Evolutionary conservation across 2,888 invertebrate species (phyloP).

Genomic region (Mimachlamys varia): DNA sequence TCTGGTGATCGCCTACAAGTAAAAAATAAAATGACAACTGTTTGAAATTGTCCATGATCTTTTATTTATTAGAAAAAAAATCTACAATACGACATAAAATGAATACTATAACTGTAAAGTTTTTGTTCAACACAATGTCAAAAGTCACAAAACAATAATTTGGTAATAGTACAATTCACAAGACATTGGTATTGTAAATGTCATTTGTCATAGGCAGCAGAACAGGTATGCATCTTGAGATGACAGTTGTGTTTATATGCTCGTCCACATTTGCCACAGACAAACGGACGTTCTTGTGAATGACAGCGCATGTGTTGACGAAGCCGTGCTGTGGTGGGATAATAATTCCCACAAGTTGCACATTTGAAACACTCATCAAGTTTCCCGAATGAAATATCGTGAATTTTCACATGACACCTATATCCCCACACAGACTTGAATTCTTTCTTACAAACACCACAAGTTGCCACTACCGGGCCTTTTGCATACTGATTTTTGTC

Average conservation of each 20-base stretch:
- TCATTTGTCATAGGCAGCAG: not conserved
- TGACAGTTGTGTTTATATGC: not conserved
- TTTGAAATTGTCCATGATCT: slow-evolving; percentile 9
- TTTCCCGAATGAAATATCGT: not conserved
- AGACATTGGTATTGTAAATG: not conserved
- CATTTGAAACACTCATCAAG: slow-evolving; percentile 37
- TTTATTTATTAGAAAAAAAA: not conserved
- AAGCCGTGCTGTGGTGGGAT: not conserved
- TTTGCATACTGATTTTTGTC: not conserved
- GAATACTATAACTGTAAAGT: too few species aligned
- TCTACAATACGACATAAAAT: not conserved
- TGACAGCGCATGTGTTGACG: slow-evolving; percentile 24
- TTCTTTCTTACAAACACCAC: not conserved
- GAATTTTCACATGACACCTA: slow-evolving; percentile 5
- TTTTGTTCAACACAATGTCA: too few species aligned
- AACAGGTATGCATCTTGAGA: slow-evolving; percentile 2
- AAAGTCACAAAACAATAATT: too few species aligned
- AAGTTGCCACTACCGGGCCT: not conserved
- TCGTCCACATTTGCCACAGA: not conserved
- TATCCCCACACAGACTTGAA: not conserved
- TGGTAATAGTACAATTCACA: too few species aligned
- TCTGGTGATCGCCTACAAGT: slow-evolving; percentile 3
- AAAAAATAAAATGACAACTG: slow-evolving; percentile 6
- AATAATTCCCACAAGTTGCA: slow-evolving; percentile 40
- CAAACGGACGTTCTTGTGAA: not conserved